Evolutionary conservation across 2,113 vertebrate species (phyloP).

Genomic region (Elaphurus davidianus): DNA sequence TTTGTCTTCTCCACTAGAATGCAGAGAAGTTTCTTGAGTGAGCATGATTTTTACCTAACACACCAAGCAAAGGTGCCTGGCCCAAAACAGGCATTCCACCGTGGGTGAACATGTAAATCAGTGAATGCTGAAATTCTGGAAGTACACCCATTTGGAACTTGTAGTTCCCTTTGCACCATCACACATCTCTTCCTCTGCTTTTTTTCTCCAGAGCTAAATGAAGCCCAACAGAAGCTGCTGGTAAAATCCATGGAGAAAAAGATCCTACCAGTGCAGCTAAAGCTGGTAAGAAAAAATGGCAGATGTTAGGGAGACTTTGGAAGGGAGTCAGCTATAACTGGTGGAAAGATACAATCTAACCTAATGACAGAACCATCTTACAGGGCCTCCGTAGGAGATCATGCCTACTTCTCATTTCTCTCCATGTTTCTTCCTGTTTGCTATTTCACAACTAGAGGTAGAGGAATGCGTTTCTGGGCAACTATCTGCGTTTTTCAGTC

Average conservation of each 20-base stretch:
- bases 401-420: not conserved
- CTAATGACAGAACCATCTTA: not conserved
- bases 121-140: not conserved
- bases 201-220: constrained; percentile 72
- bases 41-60: not conserved
- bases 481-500: not conserved
- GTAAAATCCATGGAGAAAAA: constrained; percentile 74
- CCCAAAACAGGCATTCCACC: not conserved
- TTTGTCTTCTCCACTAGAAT: not conserved
- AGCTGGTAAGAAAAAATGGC: constrained; percentile 75
- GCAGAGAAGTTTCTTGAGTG: not conserved
- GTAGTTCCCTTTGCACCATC: not conserved
- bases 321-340: not conserved
- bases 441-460: not conserved
- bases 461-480: not conserved
- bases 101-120: not conserved
- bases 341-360: not conserved
- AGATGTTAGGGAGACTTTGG: not conserved
- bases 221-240: constrained; percentile 76
- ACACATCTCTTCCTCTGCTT: not conserved
- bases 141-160: not conserved
- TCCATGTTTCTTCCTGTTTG: not conserved
- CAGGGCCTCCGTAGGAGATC: not conserved
- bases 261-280: constrained; percentile 70
- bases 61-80: not conserved